Base-by-base conservation (phyloP, 2,113 vertebrate species). In the Serinus canaria region DNA sequence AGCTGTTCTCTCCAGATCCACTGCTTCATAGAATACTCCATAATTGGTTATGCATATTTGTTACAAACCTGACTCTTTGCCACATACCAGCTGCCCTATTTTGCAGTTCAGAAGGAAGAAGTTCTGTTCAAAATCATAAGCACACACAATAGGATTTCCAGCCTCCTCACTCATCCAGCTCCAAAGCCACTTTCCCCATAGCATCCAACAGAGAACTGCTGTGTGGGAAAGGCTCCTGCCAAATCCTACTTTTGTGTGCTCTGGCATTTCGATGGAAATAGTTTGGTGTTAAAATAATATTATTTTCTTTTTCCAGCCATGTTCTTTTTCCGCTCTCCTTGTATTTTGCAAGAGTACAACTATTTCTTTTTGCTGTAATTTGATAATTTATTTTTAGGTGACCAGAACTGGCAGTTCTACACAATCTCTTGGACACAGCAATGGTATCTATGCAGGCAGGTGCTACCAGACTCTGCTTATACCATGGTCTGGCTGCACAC, bases 351-450 rank as follows among this genome's bases (percentile, higher is more conserved):
- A 63, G 0, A 10, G 59, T 20, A 84, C 25, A 74, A 66, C 53
- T 59, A 80, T 50, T 94, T 73, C 17, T 87, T 92, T 83, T 55
- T 63, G 21, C 59, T 90, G 90, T 63, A 87, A 94, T 62, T 85
- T 74, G 82, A 87, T 79, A 64, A 72, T 79, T 92, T 89, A 85
- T 59, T 96, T 96, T 94, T 84, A 91, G 47, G 47, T 79, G 66
- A 77, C 67, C 70, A 94, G 96, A 94, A 97, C 94, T 92, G 87
- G 87, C 93, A 91, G 95, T 96, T 85, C 94, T 55, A 80, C 21
- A 82, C 11, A 43, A 39, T 52, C 37, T 83, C 30, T 47, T 89
- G 67, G 49, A 69, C 37, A 66, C 41, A 62, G 55, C 46, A 75
- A 27, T 41, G 49, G 19, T 8, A 75, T 13, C 33, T 60, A 15